These are phyloP conservation scores for Tamandua tetradactyla DNA, from an alignment of 2,797 vertebrate species.

Conservation along the genomic window DNA sequence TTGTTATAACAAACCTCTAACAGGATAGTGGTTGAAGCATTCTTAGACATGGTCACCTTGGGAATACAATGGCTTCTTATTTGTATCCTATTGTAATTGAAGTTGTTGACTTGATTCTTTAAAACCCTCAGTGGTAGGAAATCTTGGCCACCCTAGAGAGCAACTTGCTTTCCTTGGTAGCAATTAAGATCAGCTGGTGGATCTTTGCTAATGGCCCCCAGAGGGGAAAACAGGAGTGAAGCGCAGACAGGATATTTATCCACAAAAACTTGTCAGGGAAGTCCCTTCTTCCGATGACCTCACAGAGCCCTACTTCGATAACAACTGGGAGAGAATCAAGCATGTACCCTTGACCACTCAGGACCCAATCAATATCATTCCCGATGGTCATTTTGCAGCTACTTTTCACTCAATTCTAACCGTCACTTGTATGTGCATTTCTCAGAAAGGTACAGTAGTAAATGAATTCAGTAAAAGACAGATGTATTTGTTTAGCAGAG, in stretches of 20 bases:
- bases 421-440: not conserved
- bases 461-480: slow-evolving; percentile 22
- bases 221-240: not conserved
- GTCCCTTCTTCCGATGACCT: not conserved
- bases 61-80: slow-evolving; percentile 15
- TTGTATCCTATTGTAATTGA: not conserved
- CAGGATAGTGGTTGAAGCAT: not conserved
- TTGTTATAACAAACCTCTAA: not conserved
- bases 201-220: not conserved
- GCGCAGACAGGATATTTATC: not conserved
- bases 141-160: not conserved
- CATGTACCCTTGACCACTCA: not conserved
- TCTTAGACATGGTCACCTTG: not conserved
- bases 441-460: not conserved
- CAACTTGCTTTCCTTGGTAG: not conserved
- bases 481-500: not conserved
- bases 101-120: not conserved
- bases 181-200: slow-evolving; percentile 36
- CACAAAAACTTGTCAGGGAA: not conserved
- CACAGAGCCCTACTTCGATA: not conserved
- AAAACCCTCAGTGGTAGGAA: not conserved
- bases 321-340: not conserved
- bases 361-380: not conserved
- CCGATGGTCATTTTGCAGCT: not conserved
- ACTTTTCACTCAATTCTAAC: not conserved